Percentiles rank a stretch among this genome's conserved stretches.
Conservation (phyloP, 2,797 vertebrate species). For the Cirrhinus molitorella region DNA sequence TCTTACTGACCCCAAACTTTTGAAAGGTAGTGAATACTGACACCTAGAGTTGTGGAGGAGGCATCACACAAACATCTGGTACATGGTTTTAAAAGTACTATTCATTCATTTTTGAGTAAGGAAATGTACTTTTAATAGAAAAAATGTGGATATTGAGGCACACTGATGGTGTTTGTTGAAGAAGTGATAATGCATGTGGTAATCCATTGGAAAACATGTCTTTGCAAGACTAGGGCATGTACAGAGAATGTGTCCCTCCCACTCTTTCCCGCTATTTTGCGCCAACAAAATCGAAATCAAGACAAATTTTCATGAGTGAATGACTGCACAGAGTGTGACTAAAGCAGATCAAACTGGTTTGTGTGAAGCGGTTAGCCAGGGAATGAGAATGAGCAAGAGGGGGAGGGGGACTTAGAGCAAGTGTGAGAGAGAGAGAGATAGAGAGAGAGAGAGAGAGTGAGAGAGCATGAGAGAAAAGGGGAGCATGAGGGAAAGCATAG, state of each 20-base stretch:
- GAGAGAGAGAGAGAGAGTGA: not conserved
- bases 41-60: not conserved
- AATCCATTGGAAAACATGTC: conserved; percentile 27
- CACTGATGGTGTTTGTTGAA: not conserved
- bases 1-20: not conserved
- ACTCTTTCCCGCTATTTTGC: not conserved
- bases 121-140: not conserved
- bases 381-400: conserved; percentile 2
- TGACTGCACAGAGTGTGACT: conserved; percentile 35
- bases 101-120: not conserved
- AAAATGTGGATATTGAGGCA: not conserved
- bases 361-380: conserved; percentile 32
- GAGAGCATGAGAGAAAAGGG: not conserved
- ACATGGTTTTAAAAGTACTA: not conserved
- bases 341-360: conserved; percentile 73
- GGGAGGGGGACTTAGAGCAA: not conserved
- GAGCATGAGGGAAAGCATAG: conserved; percentile 25
- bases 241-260: conserved; percentile 11
- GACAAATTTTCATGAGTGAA: conserved; percentile 39
- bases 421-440: not conserved
- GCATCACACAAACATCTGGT: not conserved
- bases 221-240: conserved; percentile 7
- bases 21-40: not conserved
- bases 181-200: conserved; percentile 21
- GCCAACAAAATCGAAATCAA: conserved; percentile 27